A percentile compares a stretch with the other conserved stretches of the same genome.
These are phyloP conservation scores for Nemurella pictetii DNA, from an alignment of 2,888 invertebrate species.

Conservation along the genomic window DNA sequence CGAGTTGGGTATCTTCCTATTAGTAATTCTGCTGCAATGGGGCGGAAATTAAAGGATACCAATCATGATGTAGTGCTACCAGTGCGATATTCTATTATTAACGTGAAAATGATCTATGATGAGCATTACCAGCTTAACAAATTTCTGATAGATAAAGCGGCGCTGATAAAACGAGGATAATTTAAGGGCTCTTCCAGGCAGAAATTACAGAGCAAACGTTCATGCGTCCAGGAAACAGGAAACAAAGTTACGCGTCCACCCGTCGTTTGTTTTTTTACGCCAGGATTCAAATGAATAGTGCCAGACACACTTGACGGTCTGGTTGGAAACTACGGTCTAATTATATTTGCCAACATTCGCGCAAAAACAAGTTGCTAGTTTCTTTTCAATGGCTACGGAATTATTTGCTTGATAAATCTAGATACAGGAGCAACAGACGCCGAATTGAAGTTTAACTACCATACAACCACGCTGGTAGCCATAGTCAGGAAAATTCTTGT, in stretches of 20 bases:
- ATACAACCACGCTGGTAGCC: background rate
- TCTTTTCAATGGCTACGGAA: background rate
- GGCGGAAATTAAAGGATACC: background rate
- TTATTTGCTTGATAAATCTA: background rate
- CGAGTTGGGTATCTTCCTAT: background rate
- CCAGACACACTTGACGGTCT: background rate
- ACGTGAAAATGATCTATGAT: background rate
- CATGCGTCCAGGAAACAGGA: background rate
- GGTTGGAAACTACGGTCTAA: background rate
- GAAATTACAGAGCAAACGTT: background rate
- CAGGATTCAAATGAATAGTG: background rate
- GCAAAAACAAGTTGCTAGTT: background rate
- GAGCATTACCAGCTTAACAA: background rate
- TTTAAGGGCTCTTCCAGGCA: background rate
- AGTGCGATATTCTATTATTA: background rate
- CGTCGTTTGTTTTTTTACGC: background rate
- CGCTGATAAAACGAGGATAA: background rate
- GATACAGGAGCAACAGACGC: background rate
- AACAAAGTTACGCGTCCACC: background rate
- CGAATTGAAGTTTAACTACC: background rate
- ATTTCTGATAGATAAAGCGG: background rate
- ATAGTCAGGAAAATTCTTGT: background rate
- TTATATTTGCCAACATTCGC: background rate
- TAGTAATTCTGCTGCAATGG: background rate
- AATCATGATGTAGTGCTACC: background rate